A percentile compares a stretch with the other conserved stretches of the same genome.
Conservation (phyloP, 1,140 invertebrate genomes). For the Araneus ventricosus region DNA sequence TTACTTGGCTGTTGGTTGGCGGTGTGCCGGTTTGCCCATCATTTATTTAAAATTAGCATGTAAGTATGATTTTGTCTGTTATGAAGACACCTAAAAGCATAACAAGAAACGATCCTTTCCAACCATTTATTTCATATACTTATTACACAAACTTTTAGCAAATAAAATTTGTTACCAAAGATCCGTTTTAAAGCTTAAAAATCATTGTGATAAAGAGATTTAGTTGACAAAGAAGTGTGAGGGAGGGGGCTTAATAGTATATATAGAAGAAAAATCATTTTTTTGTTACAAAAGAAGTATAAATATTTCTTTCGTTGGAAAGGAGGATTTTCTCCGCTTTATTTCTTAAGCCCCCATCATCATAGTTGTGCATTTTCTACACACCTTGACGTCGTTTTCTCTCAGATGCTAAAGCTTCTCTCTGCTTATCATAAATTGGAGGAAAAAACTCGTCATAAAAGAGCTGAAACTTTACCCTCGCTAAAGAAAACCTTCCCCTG, state of each 20-base stretch:
- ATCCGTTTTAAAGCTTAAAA: no score
- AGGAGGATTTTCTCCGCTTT: not conserved
- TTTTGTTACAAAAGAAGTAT: not conserved
- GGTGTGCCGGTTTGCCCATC: no score
- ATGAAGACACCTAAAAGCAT: no score
- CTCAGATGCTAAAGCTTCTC: not conserved
- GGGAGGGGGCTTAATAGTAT: not conserved
- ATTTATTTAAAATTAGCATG: no score
- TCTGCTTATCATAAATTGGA: slow-evolving; percentile 61
- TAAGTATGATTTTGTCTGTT: no score
- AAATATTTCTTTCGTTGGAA: not conserved
- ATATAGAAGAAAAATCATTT: not conserved
- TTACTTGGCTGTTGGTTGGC: no score
- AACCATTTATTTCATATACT: no score
- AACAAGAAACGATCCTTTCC: no score
- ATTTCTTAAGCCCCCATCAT: slow-evolving; percentile 35
- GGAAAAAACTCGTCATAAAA: slow-evolving; percentile 35
- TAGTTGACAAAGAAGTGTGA: no score
- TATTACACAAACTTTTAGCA: no score
- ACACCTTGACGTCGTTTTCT: slow-evolving; percentile 27
- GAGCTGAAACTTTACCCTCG: slow-evolving; percentile 38
- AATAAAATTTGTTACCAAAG: no score
- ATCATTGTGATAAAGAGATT: no score
- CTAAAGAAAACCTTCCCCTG: slow-evolving; percentile 18
- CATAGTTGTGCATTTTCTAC: slow-evolving; percentile 8